Conservation (phyloP, 2,888 invertebrate species). For the Hydrotaea diabolus region DNA sequence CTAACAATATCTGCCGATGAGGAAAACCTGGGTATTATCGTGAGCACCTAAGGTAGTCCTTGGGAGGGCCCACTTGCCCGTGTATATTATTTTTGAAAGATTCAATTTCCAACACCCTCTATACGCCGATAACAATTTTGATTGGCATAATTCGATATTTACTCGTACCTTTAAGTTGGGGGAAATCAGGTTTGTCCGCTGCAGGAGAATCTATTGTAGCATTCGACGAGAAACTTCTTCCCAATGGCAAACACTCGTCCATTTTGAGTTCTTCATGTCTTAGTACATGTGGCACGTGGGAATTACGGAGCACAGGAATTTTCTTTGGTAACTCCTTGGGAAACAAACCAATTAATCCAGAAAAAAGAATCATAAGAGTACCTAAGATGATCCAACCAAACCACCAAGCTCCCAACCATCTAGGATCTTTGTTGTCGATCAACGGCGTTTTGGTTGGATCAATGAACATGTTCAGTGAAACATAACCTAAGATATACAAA, state of each 20-base stretch:
- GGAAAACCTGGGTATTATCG: no score
- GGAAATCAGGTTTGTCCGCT: conserved; percentile 75
- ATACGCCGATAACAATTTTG: no score
- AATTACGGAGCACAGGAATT: conserved; percentile 70
- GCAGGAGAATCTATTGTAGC: conserved; percentile 73
- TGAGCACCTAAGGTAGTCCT: no score
- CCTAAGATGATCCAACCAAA: conserved; percentile 84
- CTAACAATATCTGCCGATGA: no score
- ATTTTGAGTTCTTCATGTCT: conserved; percentile 74
- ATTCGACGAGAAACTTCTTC: conserved; percentile 75
- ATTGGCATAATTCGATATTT: no score
- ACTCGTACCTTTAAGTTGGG: conserved; percentile 77
- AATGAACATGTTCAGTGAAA: conserved; percentile 83
- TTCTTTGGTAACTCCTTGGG: conserved; percentile 81
- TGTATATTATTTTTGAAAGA: no score
- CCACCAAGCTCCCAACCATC: conserved; percentile 90
- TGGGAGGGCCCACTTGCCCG: no score
- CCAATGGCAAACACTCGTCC: conserved; percentile 74
- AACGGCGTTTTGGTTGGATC: conserved; percentile 84
- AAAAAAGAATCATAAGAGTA: conserved; percentile 83
- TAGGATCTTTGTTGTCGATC: conserved; percentile 83
- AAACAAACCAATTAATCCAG: conserved; percentile 85
- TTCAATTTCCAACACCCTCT: no score
- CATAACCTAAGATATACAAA: conserved; percentile 74
- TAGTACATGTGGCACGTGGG: conserved; percentile 76